Evolutionary conservation across 2,113 vertebrate species (phyloP), one percentile per base, ranked within the genome.

Genomic region (Neogobius melanostomus): DNA sequence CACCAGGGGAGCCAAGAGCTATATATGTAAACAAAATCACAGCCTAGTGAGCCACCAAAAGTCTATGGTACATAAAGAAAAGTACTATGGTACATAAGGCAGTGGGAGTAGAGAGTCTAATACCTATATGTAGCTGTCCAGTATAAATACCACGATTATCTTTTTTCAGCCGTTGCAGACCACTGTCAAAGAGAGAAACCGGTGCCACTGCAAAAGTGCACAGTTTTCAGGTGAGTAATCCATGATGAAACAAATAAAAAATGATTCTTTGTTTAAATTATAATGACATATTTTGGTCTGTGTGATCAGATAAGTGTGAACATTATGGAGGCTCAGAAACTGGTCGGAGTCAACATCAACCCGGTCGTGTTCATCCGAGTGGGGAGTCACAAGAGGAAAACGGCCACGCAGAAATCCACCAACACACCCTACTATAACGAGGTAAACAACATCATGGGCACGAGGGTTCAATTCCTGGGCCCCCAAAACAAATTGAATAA

Each of bases 281-380:
- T 14, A 14, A 15, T 14, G 12, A 2, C 15, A 17, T 57, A 5
- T 51, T 4, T 56, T 8, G 72, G 7, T 53, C 47, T 62, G 10
- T 64, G 11, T 2, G 0, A 2, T 2, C 68, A 98, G 96, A 89
- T 99, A 60, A 95, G 95, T 11, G 89, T 99, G 65, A 97, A 94
- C 11, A 90, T 99, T 54, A 90, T 96, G 6, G 95, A 98, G 89
- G 97, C 96, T 4, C 97, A 95, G 92, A 97, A 96, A 62, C 86
- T 99, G 69, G 92, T 95, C 1, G 97, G 97, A 7, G 95, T 98
- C 66, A 98, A 98, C 88, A 98, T 98, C 78, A 96, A 95, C 72
- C 96, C 96, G 1, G 95, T 93, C 1, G 95, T 99, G 65, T 93
- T 95, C 6, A 85, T 98, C 83, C 91, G 80, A 0, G 82, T 96